Evolutionary conservation across 2,113 vertebrate genomes (phyloP), one percentile per base, ranked within the genome.

Genomic region (Tragelaphus scriptus): DNA sequence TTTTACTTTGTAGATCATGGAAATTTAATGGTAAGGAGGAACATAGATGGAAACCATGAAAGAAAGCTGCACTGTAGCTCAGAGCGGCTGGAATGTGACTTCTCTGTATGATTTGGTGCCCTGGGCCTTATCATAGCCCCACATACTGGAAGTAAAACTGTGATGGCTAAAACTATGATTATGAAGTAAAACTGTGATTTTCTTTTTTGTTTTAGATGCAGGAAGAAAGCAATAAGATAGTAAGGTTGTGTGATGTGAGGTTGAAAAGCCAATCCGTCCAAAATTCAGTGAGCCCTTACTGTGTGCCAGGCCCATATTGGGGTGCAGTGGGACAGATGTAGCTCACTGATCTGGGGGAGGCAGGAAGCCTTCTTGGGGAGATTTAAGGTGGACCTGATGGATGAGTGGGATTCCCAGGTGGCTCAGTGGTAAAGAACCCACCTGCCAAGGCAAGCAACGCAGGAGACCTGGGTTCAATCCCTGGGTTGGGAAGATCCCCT

Each of bases 401-500:
- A 36, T 93, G 89, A 84, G 44, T 84, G 68, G 68, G 10, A 71
- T 71, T 71, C 19, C 19, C n/a, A 40, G 19, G n/a, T 40, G n/a
- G n/a, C n/a, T 71, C 5, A 71, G 68, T 71, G 68, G n/a, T 71
- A 71, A 23, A 40, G n/a, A 40, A 71, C n/a, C 68, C 19, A 71
- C 4, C 68, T 10, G n/a, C n/a, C 68, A 71, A 23, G 17, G n/a
- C 68, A 40, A n/a, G n/a, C 10, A 12, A 6, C 0, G 1, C 8
- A 71, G 68, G 19, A n/a, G 63, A 68, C 32, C 68, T 71, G 68
- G 68, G 68, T 71, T 71, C 19, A 40, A 36, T 71, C 68, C n/a
- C 19, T 71, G n/a, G 68, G 68, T 71, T 11, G 25, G n/a, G 17
- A 71, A 36, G n/a, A 40, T 71, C 19, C 68, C 19, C n/a, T 71